phyloP scores from a whole-genome alignment of 2,113 vertebrate species.

The Mustela nigripes region DNA sequence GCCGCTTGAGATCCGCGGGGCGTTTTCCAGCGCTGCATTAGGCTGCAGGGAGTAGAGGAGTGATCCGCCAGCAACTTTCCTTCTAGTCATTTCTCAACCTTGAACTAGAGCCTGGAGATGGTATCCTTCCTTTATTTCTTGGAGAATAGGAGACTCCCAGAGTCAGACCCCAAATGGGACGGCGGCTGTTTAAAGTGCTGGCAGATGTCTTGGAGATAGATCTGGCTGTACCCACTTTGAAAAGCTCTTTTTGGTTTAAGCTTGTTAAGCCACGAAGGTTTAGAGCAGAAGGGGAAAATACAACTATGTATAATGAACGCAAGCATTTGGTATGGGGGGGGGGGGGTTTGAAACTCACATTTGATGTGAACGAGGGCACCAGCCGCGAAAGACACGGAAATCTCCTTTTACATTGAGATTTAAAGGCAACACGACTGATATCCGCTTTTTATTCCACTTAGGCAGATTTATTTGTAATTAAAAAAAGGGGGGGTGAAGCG shows the following conservation, averaged over 20 bases:
- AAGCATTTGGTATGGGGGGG: neutral
- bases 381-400: neutral
- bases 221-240: neutral
- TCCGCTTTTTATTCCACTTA: constrained; percentile 8
- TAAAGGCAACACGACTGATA: neutral
- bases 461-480: constrained; percentile 37
- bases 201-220: neutral
- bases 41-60: neutral
- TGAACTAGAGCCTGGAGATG: neutral
- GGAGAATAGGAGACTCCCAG: neutral
- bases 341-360: neutral
- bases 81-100: constrained; percentile 48
- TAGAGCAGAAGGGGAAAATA: constrained; percentile 5
- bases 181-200: neutral
- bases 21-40: constrained; percentile 50
- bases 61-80: constrained; percentile 76
- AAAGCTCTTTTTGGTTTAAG: constrained; percentile 22
- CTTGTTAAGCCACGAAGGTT: neutral
- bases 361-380: neutral
- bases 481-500: neutral
- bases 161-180: neutral
- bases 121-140: neutral
- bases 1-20: constrained; percentile 35
- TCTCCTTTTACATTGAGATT: neutral
- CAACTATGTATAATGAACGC: neutral